phyloP scores from a whole-genome alignment of 2,888 invertebrate species.

The Erynnis tages region DNA sequence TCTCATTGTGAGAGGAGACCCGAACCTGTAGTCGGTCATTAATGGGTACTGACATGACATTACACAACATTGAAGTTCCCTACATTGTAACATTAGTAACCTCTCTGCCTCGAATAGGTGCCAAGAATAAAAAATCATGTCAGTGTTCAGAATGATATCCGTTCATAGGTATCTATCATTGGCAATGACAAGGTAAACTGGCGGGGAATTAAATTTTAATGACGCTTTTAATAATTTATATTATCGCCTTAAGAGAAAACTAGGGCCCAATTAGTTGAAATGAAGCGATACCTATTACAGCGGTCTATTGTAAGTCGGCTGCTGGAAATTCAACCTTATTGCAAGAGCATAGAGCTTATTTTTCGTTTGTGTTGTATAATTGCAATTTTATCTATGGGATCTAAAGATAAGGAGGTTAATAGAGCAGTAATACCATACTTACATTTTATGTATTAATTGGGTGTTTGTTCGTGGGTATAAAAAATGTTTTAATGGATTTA shows the following conservation, averaged over 20 bases:
- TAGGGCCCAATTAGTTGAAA: constrained; percentile 7
- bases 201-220: constrained; percentile 9
- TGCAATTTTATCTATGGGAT: not conserved
- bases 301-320: not conserved
- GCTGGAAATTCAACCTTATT: not conserved
- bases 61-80: too few relatives aligned
- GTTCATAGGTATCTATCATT: constrained; percentile 8
- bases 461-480: too few relatives aligned
- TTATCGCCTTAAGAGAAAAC: constrained; percentile 8
- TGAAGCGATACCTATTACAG: constrained; percentile 5
- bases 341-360: not conserved
- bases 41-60: too few relatives aligned
- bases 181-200: constrained; percentile 5
- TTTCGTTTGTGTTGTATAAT: not conserved
- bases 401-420: not conserved
- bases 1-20: too few relatives aligned
- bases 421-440: not conserved
- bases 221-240: constrained; percentile 16
- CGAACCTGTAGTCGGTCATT: too few relatives aligned
- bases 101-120: too few relatives aligned
- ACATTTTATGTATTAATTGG: too few relatives aligned
- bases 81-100: too few relatives aligned
- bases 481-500: too few relatives aligned
- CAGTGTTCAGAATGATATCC: constrained; percentile 5
- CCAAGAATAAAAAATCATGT: constrained; percentile 9